Base-by-base conservation (phyloP, 2,888 invertebrate genomes). In the Anoplius nigerrimus region DNA sequence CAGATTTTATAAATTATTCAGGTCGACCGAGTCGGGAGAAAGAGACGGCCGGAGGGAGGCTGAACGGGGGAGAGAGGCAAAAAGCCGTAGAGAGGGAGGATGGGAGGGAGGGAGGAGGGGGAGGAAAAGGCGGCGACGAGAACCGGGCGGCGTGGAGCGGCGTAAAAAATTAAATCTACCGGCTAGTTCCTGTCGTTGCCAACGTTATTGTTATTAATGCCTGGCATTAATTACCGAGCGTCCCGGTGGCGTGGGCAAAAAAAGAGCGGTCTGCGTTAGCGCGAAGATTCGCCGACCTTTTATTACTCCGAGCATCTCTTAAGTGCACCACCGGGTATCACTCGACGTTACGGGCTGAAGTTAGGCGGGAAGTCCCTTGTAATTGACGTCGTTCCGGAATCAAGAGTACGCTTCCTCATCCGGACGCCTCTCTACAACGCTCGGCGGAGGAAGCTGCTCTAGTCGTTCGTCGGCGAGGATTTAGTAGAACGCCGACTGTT, bases 1-100 rank as follows among this genome's bases (percentile, higher is more conserved):
- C 72, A 62, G 80, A 81, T 81, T 84, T 83, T 75, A 84, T 83
- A 81, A 81, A 83, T 84, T 82, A 81, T 79, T 80, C 81, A 72
- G 71, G 62, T 63, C 63, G 60, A 22, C 67, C 72, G 62, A 21
- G 57, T 42, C n/a, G 48, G 8, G 16, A 4, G 48, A 48, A 48
- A 48, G 48, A 48, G 48, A 11, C 16, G 18, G 48, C 48, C 15
- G 45, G 48, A 48, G 16, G 1, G 48, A 18, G 11, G 18, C 3
- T 11, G 48, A 16, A 8, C 18, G 48, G 8, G 11, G 2, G 16
- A 48, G 48, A 18, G 13, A 48, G 48, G 18, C n/a, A 48, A 16
- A 48, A 18, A 3, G 46, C 15, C 4, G 16, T 3, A 13, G 46
- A 46, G 46, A n/a, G 48, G 8, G 48, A 4, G 42, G 13, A 13